Conservation (phyloP, 2,113 vertebrate genomes). For the Psophia crepitans region DNA sequence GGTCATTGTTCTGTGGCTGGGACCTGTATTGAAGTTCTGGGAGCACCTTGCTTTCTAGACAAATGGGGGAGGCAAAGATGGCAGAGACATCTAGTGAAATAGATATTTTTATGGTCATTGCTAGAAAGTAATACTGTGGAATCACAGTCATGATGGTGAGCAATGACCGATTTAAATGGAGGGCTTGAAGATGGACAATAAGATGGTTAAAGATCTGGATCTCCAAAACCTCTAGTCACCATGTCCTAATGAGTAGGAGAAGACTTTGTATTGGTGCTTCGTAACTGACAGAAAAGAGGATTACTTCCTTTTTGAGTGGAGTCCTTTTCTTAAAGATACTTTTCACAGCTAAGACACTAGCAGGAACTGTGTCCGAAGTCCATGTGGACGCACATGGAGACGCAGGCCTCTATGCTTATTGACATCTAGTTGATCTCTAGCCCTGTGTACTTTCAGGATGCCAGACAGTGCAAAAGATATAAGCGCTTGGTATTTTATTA, state of each 20-base stretch:
- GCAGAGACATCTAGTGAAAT: not conserved
- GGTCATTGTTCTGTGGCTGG: not conserved
- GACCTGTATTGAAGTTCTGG: not conserved
- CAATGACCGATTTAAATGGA: not conserved
- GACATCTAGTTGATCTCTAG: not conserved
- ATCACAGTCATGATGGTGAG: not conserved
- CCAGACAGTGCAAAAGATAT: not conserved
- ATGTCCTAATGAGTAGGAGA: not conserved
- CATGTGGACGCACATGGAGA: accelerated
- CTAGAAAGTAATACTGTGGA: not conserved
- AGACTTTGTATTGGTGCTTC: not conserved
- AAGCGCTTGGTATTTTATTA: not conserved
- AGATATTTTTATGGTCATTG: not conserved
- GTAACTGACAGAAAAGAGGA: not conserved
- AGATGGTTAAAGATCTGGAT: not conserved
- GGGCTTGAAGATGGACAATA: not conserved
- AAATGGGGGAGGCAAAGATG: not conserved
- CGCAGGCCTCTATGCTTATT: not conserved
- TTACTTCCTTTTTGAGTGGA: not conserved
- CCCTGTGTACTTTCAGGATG: not conserved
- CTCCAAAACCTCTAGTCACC: not conserved
- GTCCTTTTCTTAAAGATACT: not conserved
- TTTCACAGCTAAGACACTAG: not conserved
- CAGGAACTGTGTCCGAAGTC: not conserved
- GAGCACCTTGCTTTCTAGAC: not conserved